Percentiles rank a stretch among this genome's conserved stretches.
Conservation (phyloP, 2,888 invertebrate species). For the Drosophila nr. fundita region DNA sequence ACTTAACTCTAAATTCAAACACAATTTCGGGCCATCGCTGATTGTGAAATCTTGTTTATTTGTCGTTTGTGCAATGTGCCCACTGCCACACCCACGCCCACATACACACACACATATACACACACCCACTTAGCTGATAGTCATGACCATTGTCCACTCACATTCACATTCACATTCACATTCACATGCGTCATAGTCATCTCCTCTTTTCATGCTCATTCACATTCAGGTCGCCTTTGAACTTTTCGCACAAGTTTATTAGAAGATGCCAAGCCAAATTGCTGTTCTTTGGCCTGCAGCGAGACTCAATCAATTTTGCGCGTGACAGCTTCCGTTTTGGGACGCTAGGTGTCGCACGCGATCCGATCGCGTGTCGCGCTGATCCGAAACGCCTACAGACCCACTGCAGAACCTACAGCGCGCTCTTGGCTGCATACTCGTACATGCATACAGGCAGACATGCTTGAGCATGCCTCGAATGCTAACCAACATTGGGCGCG, state of each 20-base stretch:
- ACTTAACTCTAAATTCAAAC: conserved; percentile 69
- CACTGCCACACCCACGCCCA: conserved; percentile 31
- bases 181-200: neutral
- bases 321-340: conserved; percentile 47
- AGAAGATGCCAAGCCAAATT: conserved; percentile 43
- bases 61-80: conserved; percentile 37
- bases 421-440: conserved; percentile 4
- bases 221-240: conserved; percentile 19
- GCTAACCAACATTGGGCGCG: conserved; percentile 50
- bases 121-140: conserved; percentile 20
- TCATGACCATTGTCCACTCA: conserved; percentile 55
- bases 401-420: neutral
- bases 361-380: conserved; percentile 52
- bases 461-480: conserved; percentile 16
- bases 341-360: conserved; percentile 26
- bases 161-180: conserved; percentile 9
- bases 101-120: conserved; percentile 26
- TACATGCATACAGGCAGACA: conserved; percentile 14
- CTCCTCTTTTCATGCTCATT: conserved; percentile 9
- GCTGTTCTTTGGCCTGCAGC: conserved; percentile 36
- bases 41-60: conserved; percentile 77
- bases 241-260: conserved; percentile 41
- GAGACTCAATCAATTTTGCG: conserved; percentile 49
- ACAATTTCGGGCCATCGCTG: conserved; percentile 69
- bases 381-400: conserved; percentile 25